phyloP scores from a whole-genome alignment of 2,888 invertebrate genomes.

The Drosophila anomelani region DNA sequence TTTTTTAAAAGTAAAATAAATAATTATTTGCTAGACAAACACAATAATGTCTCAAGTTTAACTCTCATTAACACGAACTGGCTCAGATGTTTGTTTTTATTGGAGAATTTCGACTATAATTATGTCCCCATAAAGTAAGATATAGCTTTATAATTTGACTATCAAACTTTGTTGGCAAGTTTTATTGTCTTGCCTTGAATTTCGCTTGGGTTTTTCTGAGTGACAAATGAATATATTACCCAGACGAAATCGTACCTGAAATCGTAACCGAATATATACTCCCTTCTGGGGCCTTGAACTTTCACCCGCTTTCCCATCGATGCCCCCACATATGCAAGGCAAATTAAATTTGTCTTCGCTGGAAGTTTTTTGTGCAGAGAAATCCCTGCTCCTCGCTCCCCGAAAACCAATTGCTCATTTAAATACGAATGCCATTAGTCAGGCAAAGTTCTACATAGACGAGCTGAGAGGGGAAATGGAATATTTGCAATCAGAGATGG shows the following conservation, averaged over 20 bases:
- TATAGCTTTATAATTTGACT: slow-evolving; percentile 2
- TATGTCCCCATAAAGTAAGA: not conserved
- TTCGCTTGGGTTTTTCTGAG: not conserved
- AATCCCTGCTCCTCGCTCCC: not conserved
- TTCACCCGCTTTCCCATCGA: slow-evolving; percentile 23
- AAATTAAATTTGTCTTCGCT: slow-evolving; percentile 55
- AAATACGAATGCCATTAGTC: slow-evolving; percentile 72
- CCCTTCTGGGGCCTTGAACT: slow-evolving; percentile 16
- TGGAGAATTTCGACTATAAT: not conserved
- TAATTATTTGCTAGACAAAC: not conserved
- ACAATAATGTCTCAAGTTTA: not conserved
- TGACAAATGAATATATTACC: slow-evolving; percentile 3
- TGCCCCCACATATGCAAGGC: slow-evolving; percentile 44
- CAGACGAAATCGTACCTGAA: slow-evolving; percentile 9
- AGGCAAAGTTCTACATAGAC: slow-evolving; percentile 48
- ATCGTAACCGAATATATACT: not conserved
- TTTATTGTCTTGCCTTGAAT: not conserved
- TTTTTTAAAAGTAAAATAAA: not conserved
- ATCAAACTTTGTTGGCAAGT: not conserved
- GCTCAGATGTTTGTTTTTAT: not conserved
- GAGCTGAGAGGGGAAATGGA: slow-evolving; percentile 7
- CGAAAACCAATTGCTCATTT: slow-evolving; percentile 50
- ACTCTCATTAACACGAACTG: not conserved
- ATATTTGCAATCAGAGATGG: slow-evolving; percentile 6
- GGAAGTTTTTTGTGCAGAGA: slow-evolving; percentile 13